Evolutionary conservation across 1,140 invertebrate species (phyloP).

Genomic region (Lepidurus packardi): DNA sequence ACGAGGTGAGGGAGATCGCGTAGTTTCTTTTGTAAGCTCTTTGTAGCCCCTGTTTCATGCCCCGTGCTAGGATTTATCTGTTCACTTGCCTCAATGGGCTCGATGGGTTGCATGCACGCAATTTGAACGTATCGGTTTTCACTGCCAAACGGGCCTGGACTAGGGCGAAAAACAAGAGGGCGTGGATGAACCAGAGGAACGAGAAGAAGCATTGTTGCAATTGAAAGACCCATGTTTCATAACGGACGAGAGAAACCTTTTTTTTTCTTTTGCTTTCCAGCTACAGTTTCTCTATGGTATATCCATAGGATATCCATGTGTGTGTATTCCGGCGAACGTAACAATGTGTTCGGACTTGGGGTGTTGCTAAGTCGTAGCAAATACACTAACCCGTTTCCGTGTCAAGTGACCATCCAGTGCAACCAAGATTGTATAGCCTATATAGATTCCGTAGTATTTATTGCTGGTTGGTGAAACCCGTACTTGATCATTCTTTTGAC

Average conservation of each 20-base stretch:
- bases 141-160: neutral
- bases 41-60: neutral
- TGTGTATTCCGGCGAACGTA: neutral
- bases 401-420: neutral
- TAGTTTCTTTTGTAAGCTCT: neutral
- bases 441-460: neutral
- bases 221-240: neutral
- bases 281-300: too few relatives aligned
- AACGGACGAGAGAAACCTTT: neutral
- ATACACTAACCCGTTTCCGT: neutral
- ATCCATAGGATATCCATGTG: too few relatives aligned
- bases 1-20: neutral
- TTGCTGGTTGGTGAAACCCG: neutral
- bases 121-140: constrained; percentile 14
- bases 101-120: constrained; percentile 20
- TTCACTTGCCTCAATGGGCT: constrained; percentile 21
- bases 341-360: neutral
- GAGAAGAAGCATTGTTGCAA: constrained; percentile 21
- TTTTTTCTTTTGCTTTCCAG: too few relatives aligned
- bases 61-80: constrained; percentile 17
- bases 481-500: neutral
- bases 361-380: neutral
- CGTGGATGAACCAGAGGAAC: neutral
- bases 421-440: neutral
- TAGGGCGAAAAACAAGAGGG: neutral